Conservation (phyloP, 2,113 vertebrate species). For the Dipodomys merriami region DNA sequence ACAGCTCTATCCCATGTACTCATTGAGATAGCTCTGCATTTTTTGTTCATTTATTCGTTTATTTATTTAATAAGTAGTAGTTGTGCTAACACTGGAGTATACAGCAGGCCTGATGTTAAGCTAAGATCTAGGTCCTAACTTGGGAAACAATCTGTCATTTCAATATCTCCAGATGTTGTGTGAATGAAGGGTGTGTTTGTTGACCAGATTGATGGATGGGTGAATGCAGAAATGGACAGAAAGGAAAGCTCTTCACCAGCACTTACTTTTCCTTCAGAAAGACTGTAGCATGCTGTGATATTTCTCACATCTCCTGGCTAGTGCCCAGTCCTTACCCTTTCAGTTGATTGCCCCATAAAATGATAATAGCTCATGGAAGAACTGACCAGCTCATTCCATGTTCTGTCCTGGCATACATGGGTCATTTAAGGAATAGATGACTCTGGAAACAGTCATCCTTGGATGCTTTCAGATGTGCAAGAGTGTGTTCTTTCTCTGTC, state of each 20-base stretch:
- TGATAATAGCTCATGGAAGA: conserved; percentile 55
- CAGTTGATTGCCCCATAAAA: conserved; percentile 26
- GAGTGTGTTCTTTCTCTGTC: neutral
- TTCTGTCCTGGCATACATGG: neutral
- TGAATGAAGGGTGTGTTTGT: neutral
- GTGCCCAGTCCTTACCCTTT: conserved; percentile 8
- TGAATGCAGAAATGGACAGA: neutral
- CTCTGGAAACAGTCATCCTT: conserved; percentile 23
- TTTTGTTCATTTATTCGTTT: neutral
- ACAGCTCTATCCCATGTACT: neutral
- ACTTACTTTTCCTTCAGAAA: neutral
- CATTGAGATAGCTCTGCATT: neutral
- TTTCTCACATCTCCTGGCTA: neutral
- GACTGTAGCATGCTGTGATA: neutral
- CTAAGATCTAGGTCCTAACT: neutral
- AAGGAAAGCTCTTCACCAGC: neutral
- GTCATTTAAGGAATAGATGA: neutral
- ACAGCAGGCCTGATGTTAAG: neutral
- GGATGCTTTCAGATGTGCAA: conserved; percentile 38
- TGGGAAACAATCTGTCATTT: too few relatives aligned
- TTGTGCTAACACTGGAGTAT: neutral
- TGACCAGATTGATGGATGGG: neutral
- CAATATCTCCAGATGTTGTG: neutral
- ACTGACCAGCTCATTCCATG: conserved; percentile 48
- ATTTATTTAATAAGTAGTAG: neutral